Evolutionary conservation across 2,113 vertebrate species (phyloP), one percentile per base, ranked within the genome.

Genomic region (Vulpes vulpes): DNA sequence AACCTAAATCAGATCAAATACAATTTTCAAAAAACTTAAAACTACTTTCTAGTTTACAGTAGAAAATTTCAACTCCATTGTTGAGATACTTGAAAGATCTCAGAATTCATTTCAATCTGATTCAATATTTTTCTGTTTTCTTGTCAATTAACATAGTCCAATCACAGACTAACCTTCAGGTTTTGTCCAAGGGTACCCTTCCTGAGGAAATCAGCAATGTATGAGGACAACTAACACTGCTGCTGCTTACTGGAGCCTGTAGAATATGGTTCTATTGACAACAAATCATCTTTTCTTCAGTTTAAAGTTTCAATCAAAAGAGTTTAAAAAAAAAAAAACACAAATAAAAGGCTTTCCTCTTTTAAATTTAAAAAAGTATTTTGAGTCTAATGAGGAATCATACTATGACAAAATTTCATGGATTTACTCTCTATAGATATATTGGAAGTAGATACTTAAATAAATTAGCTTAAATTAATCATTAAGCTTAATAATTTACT

Each of bases 161-260:
- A 3, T n/a, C 19, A 74, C 30, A 16, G 15, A 17, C 43, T 35
- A 30, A 38, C 27, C 4, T 15, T 76, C 55, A 22, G 91, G 15
- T 23, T 76, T 86, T 4, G 23, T 16, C 11, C 11, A 60, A 85
- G 11, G 49, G 20, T n/a, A 9, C 11, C 19, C 5, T 43, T 78
- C 8, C 83, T 57, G 8, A 79, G 19, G 9, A 67, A 74, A 12
- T 9, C 25, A 76, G 8, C 57, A 64, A 23, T 0, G 12, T 6
- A 32, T 12, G 5, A 17, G 23, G 49, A 11, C 3, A 23, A 1
- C 0, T 20, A 9, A n/a, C 1, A 5, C 25, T 69, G 16, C 32
- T 23, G 20, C 1, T 5, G 11, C 4, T 14, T 11, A 11, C 4
- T 49, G 15, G 20, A 79, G 6, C 83, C n/a, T 55, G 9, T 1